phyloP scores from a whole-genome alignment of 2,797 vertebrate species.

The Eurystomus glaucurus region DNA sequence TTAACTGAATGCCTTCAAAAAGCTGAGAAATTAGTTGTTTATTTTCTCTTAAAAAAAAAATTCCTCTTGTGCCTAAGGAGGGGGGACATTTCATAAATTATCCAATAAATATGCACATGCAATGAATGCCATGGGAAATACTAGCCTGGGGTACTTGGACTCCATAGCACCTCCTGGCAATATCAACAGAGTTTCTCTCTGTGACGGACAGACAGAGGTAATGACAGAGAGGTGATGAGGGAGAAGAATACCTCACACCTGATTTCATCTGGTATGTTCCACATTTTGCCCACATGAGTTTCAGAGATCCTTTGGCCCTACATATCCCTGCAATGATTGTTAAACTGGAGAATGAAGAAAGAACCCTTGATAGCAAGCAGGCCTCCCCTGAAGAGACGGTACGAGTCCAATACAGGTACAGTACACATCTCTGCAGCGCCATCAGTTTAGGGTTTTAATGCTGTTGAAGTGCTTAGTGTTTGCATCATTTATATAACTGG shows the following conservation, averaged over 20 bases:
- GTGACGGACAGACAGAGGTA: neutral
- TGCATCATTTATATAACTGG: neutral
- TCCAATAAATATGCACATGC: neutral
- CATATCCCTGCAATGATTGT: accelerated
- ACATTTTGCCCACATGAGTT: neutral
- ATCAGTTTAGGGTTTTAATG: neutral
- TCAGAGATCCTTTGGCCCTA: neutral
- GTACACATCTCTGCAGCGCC: neutral
- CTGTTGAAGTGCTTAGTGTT: neutral
- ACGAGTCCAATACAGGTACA: accelerated
- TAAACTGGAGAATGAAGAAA: neutral
- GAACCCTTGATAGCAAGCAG: neutral
- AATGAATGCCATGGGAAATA: neutral
- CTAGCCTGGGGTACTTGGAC: neutral
- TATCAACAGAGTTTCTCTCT: neutral
- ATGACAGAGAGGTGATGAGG: neutral
- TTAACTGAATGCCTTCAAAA: neutral
- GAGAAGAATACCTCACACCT: neutral
- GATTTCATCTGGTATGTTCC: neutral
- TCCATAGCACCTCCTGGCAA: neutral
- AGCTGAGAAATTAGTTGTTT: neutral
- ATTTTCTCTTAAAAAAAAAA: neutral
- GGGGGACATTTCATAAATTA: neutral
- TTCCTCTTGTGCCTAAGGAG: neutral
- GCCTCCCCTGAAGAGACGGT: accelerated